These are phyloP conservation scores for Euplagia quadripunctaria DNA, from an alignment of 2,888 invertebrate genomes.

Conservation along the genomic window DNA sequence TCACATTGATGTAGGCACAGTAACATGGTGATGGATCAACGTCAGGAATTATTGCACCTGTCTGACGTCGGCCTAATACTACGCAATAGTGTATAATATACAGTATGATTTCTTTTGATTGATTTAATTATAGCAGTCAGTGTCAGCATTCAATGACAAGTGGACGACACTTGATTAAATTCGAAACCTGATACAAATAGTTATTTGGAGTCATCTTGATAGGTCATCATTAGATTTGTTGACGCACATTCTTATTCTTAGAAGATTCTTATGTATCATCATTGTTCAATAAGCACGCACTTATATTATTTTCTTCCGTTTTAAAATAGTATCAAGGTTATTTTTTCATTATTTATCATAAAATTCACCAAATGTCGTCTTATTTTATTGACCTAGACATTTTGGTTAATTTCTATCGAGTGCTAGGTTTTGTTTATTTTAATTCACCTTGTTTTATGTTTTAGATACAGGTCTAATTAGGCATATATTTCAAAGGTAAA, in stretches of 20 bases:
- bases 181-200: conserved; percentile 5
- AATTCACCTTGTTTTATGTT: background rate
- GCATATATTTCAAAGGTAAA: too few relatives aligned
- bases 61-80: background rate
- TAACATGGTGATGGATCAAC: background rate
- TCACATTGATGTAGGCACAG: background rate
- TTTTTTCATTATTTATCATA: too few relatives aligned
- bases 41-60: background rate
- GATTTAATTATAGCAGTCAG: conserved; percentile 8
- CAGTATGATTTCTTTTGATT: conserved; percentile 4
- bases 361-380: too few relatives aligned
- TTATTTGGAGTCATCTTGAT: conserved; percentile 1
- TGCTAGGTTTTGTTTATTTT: too few relatives aligned
- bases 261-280: background rate
- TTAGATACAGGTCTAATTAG: background rate
- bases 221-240: conserved; percentile 2
- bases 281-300: background rate
- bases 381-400: too few relatives aligned
- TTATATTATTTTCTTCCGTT: background rate
- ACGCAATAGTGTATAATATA: background rate
- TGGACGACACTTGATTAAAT: conserved; percentile 1
- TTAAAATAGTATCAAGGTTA: background rate
- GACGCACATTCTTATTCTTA: background rate
- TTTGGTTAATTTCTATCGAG: too few relatives aligned
- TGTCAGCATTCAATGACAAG: background rate